Conservation (phyloP, 37 sponge, comb jelly and placozoan genomes). For the Oopsacas minuta region DNA sequence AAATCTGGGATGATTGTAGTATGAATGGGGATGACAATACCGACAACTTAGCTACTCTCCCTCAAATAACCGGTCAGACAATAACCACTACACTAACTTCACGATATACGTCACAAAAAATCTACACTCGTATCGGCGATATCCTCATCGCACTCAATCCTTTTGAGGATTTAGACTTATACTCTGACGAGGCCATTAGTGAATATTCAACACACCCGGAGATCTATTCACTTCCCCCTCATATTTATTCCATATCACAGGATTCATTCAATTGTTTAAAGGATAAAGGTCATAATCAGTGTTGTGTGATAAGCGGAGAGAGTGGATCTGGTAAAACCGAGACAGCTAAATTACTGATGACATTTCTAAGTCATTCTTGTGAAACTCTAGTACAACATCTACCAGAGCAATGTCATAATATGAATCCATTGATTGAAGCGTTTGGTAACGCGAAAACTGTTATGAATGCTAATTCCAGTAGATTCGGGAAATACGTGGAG, state of each 20-base stretch:
- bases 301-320: slow-evolving; percentile 75
- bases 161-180: slow-evolving; percentile 36
- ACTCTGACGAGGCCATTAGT: slow-evolving; percentile 14
- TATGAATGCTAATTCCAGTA: slow-evolving; percentile 64
- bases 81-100: slow-evolving; percentile 26
- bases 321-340: slow-evolving; percentile 83
- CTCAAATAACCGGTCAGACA: slow-evolving; percentile 35
- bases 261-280: slow-evolving; percentile 42
- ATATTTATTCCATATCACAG: slow-evolving; percentile 45
- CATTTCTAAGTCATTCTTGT: slow-evolving; percentile 31
- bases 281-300: slow-evolving; percentile 44
- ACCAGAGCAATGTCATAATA: slow-evolving; percentile 21
- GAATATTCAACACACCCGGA: slow-evolving; percentile 18
- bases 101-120: slow-evolving; percentile 28
- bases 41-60: slow-evolving; percentile 53
- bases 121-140: slow-evolving; percentile 72
- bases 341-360: slow-evolving; percentile 55
- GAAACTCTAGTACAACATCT: neutral
- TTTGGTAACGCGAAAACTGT: slow-evolving; percentile 79
- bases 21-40: neutral
- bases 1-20: neutral
- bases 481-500: slow-evolving; percentile 78
- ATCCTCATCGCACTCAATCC: slow-evolving; percentile 71
- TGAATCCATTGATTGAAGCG: slow-evolving; percentile 70
- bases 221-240: slow-evolving; percentile 28